Evolutionary conservation across 1,140 invertebrate species (phyloP).

Genomic region (Drosophila yakuba): DNA sequence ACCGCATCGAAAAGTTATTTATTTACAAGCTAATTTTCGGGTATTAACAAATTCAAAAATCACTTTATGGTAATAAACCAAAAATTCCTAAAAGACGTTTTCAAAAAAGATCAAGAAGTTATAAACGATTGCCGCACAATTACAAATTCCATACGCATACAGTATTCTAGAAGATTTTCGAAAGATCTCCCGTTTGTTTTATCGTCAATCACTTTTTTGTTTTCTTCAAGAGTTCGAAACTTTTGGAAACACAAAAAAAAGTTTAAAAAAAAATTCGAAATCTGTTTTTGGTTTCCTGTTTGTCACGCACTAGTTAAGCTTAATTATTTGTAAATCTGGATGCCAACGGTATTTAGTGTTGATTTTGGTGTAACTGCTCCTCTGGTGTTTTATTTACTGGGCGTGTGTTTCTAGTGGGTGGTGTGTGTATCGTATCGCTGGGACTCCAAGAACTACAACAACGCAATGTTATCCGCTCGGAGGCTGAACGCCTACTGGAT

Average conservation of each 20-base stretch:
- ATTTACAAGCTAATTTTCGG: not conserved
- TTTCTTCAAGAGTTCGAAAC: not conserved
- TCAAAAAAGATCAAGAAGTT: not conserved
- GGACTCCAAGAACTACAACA: slow-evolving; percentile 78
- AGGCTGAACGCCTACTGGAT: slow-evolving; percentile 84
- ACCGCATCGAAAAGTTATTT: slow-evolving; percentile 11
- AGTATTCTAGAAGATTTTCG: slow-evolving; percentile 6
- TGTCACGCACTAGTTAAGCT: slow-evolving; percentile 2
- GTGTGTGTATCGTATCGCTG: slow-evolving; percentile 28
- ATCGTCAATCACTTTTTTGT: slow-evolving; percentile 16
- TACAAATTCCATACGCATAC: slow-evolving; percentile 1
- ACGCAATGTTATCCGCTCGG: slow-evolving; percentile 84
- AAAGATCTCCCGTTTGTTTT: not conserved
- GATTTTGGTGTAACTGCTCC: slow-evolving; percentile 20
- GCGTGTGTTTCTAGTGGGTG: slow-evolving; percentile 14
- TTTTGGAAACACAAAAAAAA: not conserved
- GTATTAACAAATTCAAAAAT: not conserved
- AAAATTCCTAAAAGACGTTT: not conserved
- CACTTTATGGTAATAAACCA: not conserved
- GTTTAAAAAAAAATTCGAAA: slow-evolving; percentile 12
- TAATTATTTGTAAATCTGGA: slow-evolving; percentile 13
- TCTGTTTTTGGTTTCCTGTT: not conserved
- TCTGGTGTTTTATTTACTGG: slow-evolving; percentile 11
- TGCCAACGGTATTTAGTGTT: slow-evolving; percentile 31
- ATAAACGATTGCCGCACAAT: not conserved